phyloP scores from a whole-genome alignment of 2,113 vertebrate genomes.

The Pluvianellus socialis region DNA sequence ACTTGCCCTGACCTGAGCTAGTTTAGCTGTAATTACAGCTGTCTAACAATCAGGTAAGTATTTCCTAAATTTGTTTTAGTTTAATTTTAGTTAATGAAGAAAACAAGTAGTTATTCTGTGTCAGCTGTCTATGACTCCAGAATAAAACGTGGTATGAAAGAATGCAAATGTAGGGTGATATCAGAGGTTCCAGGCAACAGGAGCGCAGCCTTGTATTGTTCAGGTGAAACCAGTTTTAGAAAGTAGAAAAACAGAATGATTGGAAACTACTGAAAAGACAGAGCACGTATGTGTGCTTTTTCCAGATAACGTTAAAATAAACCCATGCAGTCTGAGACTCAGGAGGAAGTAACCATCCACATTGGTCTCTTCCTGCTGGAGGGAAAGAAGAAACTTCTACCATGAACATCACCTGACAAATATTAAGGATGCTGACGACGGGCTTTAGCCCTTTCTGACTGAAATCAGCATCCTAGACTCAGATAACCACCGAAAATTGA shows the following conservation, averaged over 20 bases:
- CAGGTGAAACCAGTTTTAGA: not conserved
- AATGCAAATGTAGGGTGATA: not conserved
- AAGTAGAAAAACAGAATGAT: fast-evolving
- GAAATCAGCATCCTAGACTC: not conserved
- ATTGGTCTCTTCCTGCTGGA: not conserved
- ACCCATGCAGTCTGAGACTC: not conserved
- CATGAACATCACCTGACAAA: not conserved
- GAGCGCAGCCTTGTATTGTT: not conserved
- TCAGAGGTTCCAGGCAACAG: not conserved
- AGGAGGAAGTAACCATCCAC: not conserved
- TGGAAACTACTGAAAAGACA: not conserved
- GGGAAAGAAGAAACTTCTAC: not conserved
- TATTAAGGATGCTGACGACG: not conserved
- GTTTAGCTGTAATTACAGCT: not conserved
- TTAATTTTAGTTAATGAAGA: not conserved
- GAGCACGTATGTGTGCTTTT: not conserved
- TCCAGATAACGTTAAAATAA: not conserved
- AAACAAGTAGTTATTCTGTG: not conserved
- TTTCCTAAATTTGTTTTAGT: not conserved
- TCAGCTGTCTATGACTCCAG: not conserved
- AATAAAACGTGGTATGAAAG: not conserved
- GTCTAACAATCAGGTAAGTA: not conserved
- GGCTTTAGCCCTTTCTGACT: not conserved
- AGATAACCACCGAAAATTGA: not conserved
- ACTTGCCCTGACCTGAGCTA: not conserved